phyloP scores from a whole-genome alignment of 2,113 vertebrate genomes.

The Lucifuga dentata region DNA sequence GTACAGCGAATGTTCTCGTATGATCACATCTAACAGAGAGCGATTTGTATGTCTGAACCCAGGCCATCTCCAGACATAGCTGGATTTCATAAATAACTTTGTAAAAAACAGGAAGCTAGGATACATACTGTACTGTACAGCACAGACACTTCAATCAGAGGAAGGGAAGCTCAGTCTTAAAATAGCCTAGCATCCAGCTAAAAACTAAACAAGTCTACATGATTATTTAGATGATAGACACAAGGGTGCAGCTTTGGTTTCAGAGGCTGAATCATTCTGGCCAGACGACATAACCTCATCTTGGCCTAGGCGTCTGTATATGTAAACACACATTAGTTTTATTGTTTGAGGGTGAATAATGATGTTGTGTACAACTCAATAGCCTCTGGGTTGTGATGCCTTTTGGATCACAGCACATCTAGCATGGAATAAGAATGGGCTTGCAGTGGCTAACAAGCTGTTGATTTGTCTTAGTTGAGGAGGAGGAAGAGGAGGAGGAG shows the following conservation, averaged over 20 bases:
- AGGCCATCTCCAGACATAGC: constrained; percentile 57
- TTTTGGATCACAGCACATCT: no score
- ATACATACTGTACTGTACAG: constrained; percentile 36
- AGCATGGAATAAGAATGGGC: background rate
- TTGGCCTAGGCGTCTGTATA: no score
- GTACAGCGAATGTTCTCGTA: constrained; percentile 43
- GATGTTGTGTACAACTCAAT: no score
- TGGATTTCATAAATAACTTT: constrained; percentile 70
- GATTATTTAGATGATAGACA: constrained; percentile 10
- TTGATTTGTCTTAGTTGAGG: constrained; percentile 17
- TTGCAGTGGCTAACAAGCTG: constrained; percentile 48
- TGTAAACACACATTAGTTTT: background rate
- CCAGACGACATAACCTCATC: no score
- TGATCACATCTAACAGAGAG: constrained; percentile 58
- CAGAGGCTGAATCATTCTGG: no score
- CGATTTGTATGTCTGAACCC: constrained; percentile 57
- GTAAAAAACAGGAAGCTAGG: constrained; percentile 77
- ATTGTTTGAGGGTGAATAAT: no score
- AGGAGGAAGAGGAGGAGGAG: constrained; percentile 21
- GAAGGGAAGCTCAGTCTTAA: constrained; percentile 31
- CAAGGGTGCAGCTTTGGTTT: no score
- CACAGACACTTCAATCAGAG: constrained; percentile 33
- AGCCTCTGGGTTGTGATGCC: background rate
- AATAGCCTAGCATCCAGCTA: constrained; percentile 21
- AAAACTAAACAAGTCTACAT: constrained; percentile 6